Evolutionary conservation across 2,113 vertebrate genomes (phyloP).

Genomic region (Siniperca chuatsi): DNA sequence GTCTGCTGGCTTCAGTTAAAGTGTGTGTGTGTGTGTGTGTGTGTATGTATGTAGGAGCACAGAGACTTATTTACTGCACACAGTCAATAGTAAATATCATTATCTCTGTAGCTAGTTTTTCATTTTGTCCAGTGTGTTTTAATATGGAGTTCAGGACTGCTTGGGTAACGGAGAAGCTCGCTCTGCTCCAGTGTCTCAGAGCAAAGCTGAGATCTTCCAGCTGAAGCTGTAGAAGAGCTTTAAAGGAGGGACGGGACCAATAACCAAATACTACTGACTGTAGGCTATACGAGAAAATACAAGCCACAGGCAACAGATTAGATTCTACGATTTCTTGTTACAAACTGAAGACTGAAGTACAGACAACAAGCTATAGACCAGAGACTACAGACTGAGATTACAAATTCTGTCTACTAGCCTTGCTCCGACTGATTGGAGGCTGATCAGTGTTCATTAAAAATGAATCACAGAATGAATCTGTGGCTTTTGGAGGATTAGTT

Average conservation of each 20-base stretch:
- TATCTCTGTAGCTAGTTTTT: slow-evolving; percentile 57
- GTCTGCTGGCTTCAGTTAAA: slow-evolving; percentile 35
- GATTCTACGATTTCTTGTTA: not conserved
- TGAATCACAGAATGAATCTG: not conserved
- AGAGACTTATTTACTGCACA: slow-evolving; percentile 61
- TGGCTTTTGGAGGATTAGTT: not conserved
- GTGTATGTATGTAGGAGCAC: slow-evolving; percentile 6
- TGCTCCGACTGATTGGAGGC: not conserved
- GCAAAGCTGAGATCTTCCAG: slow-evolving; percentile 21
- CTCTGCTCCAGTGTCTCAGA: not conserved
- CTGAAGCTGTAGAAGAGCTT: not conserved
- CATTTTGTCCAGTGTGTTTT: slow-evolving; percentile 43
- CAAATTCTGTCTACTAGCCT: too few relatives aligned
- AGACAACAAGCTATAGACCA: not conserved
- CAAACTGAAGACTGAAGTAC: not conserved
- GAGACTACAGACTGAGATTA: too few relatives aligned
- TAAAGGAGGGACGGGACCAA: not conserved
- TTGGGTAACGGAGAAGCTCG: not conserved
- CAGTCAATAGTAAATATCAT: slow-evolving; percentile 67
- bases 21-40: slow-evolving; percentile 10
- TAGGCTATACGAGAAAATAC: not conserved
- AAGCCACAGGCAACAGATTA: not conserved
- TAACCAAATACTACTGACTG: not conserved
- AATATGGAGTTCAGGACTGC: slow-evolving; percentile 16
- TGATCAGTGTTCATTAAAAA: not conserved